These are phyloP conservation scores for Clunio marinus DNA, from an alignment of 2,888 invertebrate genomes.

Conservation along the genomic window DNA sequence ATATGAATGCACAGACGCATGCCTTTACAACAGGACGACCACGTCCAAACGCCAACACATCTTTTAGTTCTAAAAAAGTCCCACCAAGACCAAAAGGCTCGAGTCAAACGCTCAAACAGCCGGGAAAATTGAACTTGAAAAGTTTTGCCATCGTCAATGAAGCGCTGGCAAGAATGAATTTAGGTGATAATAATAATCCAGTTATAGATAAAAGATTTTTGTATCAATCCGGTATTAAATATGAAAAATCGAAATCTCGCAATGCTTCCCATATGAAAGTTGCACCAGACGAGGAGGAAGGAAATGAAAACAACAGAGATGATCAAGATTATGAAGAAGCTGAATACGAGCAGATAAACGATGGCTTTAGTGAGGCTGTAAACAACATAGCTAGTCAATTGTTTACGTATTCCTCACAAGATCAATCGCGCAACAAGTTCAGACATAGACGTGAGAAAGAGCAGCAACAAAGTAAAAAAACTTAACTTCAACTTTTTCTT, in stretches of 20 bases:
- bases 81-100: slow-evolving; percentile 59
- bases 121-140: slow-evolving; percentile 84
- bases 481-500: slow-evolving; percentile 37
- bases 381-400: slow-evolving; percentile 39
- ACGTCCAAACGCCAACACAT: slow-evolving; percentile 53
- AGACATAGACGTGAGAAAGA: slow-evolving; percentile 63
- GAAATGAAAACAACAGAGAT: slow-evolving; percentile 39
- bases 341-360: slow-evolving; percentile 65
- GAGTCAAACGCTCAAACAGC: slow-evolving; percentile 73
- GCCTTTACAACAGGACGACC: slow-evolving; percentile 69
- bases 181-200: slow-evolving; percentile 51
- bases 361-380: slow-evolving; percentile 58
- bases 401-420: slow-evolving; percentile 39
- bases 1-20: slow-evolving; percentile 63
- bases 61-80: slow-evolving; percentile 53
- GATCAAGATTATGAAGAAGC: slow-evolving; percentile 62
- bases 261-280: slow-evolving; percentile 61
- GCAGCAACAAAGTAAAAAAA: slow-evolving; percentile 56
- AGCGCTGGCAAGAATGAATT: slow-evolving; percentile 70
- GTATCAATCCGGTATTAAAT: slow-evolving; percentile 16
- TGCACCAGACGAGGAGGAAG: slow-evolving; percentile 69
- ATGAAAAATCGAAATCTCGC: slow-evolving; percentile 43
- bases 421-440: slow-evolving; percentile 47
- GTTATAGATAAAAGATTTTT: slow-evolving; percentile 33
- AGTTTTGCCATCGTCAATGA: slow-evolving; percentile 86